Evolutionary conservation across 2,797 vertebrate genomes (phyloP).

Genomic region (Acipenser transmontanus): DNA sequence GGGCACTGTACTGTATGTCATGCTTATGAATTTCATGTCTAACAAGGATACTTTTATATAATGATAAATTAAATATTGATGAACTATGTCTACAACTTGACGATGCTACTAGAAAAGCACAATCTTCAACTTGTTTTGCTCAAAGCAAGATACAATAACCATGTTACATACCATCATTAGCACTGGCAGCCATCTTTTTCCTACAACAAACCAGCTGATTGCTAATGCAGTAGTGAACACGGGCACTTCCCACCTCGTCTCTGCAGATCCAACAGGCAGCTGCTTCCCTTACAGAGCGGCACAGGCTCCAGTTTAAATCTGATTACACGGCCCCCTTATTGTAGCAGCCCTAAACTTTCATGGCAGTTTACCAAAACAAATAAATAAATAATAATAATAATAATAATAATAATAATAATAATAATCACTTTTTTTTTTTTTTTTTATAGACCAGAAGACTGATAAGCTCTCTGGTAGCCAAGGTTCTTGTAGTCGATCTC

Average conservation of each 20-base stretch:
- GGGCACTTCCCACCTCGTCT: constrained; percentile 56
- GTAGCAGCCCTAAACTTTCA: constrained; percentile 78
- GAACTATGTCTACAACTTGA: no score
- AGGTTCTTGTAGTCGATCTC: constrained; percentile 73
- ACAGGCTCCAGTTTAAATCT: constrained; percentile 70
- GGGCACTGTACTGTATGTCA: no score
- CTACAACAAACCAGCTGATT: constrained; percentile 60
- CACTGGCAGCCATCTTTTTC: constrained; percentile 53
- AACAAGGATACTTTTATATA: no score
- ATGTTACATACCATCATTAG: constrained; percentile 62
- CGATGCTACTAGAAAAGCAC: not conserved
- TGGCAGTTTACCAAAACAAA: constrained; percentile 64
- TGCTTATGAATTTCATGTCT: no score
- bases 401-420: no score
- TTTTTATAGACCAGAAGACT: constrained; percentile 73
- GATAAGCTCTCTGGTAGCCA: constrained; percentile 76
- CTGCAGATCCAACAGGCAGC: constrained; percentile 56
- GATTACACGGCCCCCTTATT: constrained; percentile 71
- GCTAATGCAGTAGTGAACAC: constrained; percentile 69
- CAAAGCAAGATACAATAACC: constrained; percentile 59
- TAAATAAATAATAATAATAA: no score
- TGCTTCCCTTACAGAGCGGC: constrained; percentile 57
- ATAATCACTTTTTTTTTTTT: constrained; percentile 30
- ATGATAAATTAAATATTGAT: no score
- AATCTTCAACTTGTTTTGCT: constrained; percentile 23